Percentiles rank a stretch among this genome's conserved stretches.
Evolutionary conservation across 2,113 vertebrate species (phyloP).

Genomic region (Capricornis sumatraensis): DNA sequence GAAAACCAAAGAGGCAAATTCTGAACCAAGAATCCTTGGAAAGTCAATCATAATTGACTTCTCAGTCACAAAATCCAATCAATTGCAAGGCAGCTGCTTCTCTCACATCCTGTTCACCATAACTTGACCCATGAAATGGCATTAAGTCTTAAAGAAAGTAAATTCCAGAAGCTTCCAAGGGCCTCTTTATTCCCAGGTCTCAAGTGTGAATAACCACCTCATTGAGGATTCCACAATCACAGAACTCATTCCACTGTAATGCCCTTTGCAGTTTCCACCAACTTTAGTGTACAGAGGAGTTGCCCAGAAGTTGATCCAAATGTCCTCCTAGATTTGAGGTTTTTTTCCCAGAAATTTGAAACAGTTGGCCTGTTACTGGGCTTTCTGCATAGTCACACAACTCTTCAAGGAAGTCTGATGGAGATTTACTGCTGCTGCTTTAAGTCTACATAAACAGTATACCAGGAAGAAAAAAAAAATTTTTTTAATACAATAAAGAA

Average conservation of each 20-base stretch:
- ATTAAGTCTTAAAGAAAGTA: background rate
- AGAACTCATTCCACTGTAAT: background rate
- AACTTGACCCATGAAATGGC: background rate
- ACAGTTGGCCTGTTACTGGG: no score
- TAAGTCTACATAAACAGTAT: background rate
- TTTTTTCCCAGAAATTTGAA: background rate
- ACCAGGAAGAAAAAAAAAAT: background rate
- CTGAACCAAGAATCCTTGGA: background rate
- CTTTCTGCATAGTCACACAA: background rate
- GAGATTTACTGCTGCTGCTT: background rate
- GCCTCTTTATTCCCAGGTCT: background rate
- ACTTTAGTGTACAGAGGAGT: background rate
- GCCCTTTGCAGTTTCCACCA: background rate
- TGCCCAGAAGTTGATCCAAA: background rate
- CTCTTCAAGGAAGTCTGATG: background rate
- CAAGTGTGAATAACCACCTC: background rate
- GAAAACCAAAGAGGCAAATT: background rate
- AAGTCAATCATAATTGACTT: background rate
- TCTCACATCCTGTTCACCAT: background rate
- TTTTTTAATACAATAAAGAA: background rate
- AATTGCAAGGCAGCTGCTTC: background rate
- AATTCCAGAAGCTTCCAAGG: background rate
- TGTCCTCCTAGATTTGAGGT: background rate
- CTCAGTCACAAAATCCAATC: background rate
- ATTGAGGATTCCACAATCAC: background rate